A percentile compares a stretch with the other conserved stretches of the same genome.
Conservation (phyloP, 23 tunicate genomes). For the Trididemnum clinides region DNA sequence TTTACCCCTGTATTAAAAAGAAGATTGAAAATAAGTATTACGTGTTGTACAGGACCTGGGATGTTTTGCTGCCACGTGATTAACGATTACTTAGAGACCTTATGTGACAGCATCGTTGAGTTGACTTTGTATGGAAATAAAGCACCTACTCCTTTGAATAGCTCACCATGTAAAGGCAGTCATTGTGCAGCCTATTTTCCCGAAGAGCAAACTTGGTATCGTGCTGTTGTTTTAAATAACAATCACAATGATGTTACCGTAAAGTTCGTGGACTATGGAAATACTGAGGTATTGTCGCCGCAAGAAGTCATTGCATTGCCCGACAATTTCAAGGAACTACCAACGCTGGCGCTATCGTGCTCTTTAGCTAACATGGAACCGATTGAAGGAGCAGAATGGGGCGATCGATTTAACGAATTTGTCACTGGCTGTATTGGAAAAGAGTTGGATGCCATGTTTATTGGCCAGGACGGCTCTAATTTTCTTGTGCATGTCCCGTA, state of each 20-base stretch:
- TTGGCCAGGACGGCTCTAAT: background rate
- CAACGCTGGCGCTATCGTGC: conserved; percentile 28
- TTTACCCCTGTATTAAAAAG: background rate
- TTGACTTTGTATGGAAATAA: background rate
- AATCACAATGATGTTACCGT: conserved; percentile 3
- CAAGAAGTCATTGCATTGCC: conserved; percentile 15
- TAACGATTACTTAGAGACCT: background rate
- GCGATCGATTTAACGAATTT: background rate
- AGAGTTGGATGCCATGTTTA: conserved; percentile 37
- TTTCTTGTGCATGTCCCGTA: background rate
- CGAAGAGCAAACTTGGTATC: conserved; percentile 62
- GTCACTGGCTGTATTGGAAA: background rate
- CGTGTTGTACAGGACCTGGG: conserved; percentile 1
- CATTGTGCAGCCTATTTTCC: conserved; percentile 50
- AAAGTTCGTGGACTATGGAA: conserved; percentile 58
- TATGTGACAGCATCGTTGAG: background rate
- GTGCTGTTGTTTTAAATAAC: conserved; percentile 13
- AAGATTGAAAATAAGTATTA: background rate
- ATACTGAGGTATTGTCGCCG: background rate
- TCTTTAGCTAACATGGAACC: conserved; percentile 10
- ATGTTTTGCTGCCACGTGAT: conserved; percentile 31
- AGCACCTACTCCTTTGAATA: background rate
- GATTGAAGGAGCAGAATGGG: background rate
- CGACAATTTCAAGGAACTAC: conserved; percentile 23
- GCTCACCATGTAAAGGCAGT: background rate